Evolutionary conservation across 2,113 vertebrate species (phyloP).

Genomic region (Psilopsiagon aymara): DNA sequence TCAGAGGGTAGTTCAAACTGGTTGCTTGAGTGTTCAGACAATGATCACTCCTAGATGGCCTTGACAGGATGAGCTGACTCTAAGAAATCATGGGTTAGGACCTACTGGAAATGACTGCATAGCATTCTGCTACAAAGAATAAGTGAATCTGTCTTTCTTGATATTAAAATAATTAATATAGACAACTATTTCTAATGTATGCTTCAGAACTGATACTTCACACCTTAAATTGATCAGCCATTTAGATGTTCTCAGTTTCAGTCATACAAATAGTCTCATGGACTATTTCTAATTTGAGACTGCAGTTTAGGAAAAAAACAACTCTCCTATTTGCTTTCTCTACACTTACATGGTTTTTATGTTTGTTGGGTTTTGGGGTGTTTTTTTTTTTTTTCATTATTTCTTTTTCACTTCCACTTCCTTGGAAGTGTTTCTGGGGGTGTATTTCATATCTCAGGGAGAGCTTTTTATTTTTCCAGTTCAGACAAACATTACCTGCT

Average conservation of each 20-base stretch:
- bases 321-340: neutral
- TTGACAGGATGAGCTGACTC: neutral
- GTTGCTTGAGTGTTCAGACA: neutral
- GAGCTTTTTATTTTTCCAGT: neutral
- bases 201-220: neutral
- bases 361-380: neutral
- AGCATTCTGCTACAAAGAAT: neutral
- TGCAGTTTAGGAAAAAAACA: neutral
- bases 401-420: neutral
- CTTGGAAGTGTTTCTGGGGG: neutral
- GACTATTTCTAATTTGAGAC: neutral
- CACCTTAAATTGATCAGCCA: neutral
- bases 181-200: neutral
- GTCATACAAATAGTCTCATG: neutral
- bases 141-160: neutral
- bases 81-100: neutral
- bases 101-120: neutral
- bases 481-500: neutral
- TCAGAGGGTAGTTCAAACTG: constrained; percentile 20
- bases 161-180: neutral
- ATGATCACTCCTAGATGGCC: neutral
- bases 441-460: neutral
- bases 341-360: rapidly evolving
- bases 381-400: too few species aligned
- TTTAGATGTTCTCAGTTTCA: neutral